Evolutionary conservation across 2,113 vertebrate species (phyloP), one percentile per base, ranked within the genome.

Genomic region (Gila orcuttii): DNA sequence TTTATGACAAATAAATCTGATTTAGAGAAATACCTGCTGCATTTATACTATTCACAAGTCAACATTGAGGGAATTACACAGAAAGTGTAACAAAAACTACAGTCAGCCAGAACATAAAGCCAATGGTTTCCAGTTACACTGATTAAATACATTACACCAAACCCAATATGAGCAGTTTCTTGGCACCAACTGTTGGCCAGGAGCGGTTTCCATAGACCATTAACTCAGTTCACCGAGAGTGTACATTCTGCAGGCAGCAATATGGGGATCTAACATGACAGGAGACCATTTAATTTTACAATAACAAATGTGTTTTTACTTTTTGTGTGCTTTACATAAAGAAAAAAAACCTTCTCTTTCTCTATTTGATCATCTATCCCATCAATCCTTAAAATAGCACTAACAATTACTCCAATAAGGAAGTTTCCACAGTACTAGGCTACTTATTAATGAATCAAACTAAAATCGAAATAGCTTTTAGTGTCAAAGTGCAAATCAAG

Each of bases 121-220:
- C 42, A 13, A 42, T 0, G 21, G 77, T 60, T 33, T 59, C 77
- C 33, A n/a, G 55, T 79, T 79, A 62, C 55, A 13, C 77, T 60
- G 77, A 79, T 62, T 79, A 79, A 79, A 79, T 42, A 23, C 77
- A 60, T 79, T 60, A n/a, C 31, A 57, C 52, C 55, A 59, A 79
- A 42, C n/a, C 6, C n/a, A 52, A 76, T 57, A 57, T 79, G 23
- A 79, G 25, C 57, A n/a, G 36, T 42, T 79, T 59, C n/a, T 60
- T 59, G 31, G 33, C 55, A n/a, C 10, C 2, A 23, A 52, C 47
- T 31, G 8, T 76, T 76, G 45, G 47, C n/a, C 8, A 0, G 31
- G n/a, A 50, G n/a, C 15, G 12, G 31, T 60, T 79, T 60, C 55
- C 52, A 62, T n/a, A 60, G 33, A 62, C 57, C 23, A n/a, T 39